phyloP scores from a whole-genome alignment of 1,140 invertebrate species.

The Phortica variegata region DNA sequence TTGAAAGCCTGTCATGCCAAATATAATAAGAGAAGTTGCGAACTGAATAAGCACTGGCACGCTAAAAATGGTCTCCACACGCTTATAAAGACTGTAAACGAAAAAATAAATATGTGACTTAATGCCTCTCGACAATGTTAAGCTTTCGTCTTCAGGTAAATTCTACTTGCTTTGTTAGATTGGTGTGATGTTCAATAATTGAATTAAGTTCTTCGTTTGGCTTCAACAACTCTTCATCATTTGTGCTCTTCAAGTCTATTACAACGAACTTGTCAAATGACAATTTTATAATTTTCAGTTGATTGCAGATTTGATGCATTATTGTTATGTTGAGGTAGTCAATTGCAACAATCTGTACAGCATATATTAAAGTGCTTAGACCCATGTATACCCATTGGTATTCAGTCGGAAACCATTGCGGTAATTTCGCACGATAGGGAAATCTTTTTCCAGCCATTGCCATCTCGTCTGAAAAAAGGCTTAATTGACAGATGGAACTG shows the following conservation, averaged over 20 bases:
- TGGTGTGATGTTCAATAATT: slow-evolving; percentile 18
- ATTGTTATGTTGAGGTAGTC: slow-evolving; percentile 21
- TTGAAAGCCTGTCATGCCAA: slow-evolving; percentile 22
- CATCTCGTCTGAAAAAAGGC: slow-evolving; percentile 6
- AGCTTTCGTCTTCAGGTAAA: not conserved
- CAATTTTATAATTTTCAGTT: slow-evolving; percentile 19
- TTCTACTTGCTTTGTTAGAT: slow-evolving; percentile 10
- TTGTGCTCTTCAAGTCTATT: not conserved
- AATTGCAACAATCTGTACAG: slow-evolving; percentile 18
- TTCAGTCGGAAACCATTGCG: slow-evolving; percentile 5
- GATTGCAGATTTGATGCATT: slow-evolving; percentile 21
- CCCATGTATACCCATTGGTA: slow-evolving; percentile 11
- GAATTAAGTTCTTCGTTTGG: not conserved
- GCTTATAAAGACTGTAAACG: slow-evolving; percentile 8
- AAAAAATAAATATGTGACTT: slow-evolving; percentile 6
- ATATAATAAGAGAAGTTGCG: slow-evolving; percentile 17
- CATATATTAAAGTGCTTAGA: slow-evolving; percentile 8
- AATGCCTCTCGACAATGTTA: too few species aligned
- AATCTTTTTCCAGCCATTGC: slow-evolving; percentile 13
- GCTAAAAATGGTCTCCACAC: slow-evolving; percentile 15
- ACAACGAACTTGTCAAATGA: slow-evolving; percentile 13
- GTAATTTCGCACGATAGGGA: slow-evolving; percentile 17
- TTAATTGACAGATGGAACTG: too few species aligned
- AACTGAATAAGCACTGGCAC: slow-evolving; percentile 17
- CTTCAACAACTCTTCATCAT: not conserved